Evolutionary conservation across 2,888 invertebrate species (phyloP), one percentile per base, ranked within the genome.

Genomic region (Agrochola macilenta): DNA sequence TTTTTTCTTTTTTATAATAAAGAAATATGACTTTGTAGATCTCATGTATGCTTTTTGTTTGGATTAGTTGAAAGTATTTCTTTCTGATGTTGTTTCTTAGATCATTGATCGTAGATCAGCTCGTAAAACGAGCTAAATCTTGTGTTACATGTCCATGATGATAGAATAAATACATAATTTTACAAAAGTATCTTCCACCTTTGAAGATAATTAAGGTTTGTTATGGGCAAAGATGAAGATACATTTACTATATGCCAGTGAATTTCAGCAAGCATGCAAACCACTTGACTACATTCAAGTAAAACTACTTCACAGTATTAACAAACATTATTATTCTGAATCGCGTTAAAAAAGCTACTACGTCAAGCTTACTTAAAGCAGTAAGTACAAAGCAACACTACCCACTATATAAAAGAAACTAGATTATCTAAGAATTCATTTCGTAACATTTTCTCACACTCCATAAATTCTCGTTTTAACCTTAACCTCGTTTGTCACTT

Each of bases 351-450:
- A 84, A 81, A 81, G 20, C 5, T 54, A 65, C 60, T 81, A 14
- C 26, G 70, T 81, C 69, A 72, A 65, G 57, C 35, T 61, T 52
- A 69, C 5, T 52, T 70, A 54, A 54, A 72, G 17, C 70, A 80
- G 20, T 66, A 46, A 79, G 64, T 64, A 65, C n/a, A 82, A 85
- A 82, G n/a, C 57, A 23, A 46, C 39, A 74, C 35, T 60, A 54
- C 49, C 57, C 54, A 80, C 76, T 52, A 7, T 43, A 84, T 71
- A 84, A 69, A 85, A 73, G 63, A 66, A 85, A 77, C 85, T 69
- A 82, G 85, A 85, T 83, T 83, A 83, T 82, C 82, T 85, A 64
- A 77, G 82, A 85, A 82, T 77, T 82, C 72, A 83, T 83, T 85
- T 83, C 14, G 66, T 63, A 43, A 71, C 70, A 63, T 85, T 77